Evolutionary conservation across 1,140 invertebrate genomes (phyloP).

Genomic region (Drosophila seguyi): DNA sequence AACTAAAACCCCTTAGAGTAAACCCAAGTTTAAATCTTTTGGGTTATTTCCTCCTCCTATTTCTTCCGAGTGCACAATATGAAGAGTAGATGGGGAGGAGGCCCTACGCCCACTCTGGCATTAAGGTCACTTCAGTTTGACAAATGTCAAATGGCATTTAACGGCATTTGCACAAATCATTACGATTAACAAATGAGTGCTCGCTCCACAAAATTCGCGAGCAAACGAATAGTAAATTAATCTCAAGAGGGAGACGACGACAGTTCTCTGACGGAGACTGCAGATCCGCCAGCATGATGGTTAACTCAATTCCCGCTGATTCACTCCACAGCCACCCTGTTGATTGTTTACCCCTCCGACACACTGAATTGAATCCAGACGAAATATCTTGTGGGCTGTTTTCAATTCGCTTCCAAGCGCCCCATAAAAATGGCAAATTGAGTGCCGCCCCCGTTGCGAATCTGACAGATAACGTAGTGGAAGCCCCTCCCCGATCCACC

Average conservation of each 20-base stretch:
- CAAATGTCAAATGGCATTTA: constrained; percentile 79
- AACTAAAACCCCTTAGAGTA: background rate
- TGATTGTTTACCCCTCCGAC: constrained; percentile 36
- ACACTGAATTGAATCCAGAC: constrained; percentile 13
- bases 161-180: constrained; percentile 79
- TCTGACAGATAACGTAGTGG: constrained; percentile 42
- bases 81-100: background rate
- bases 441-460: constrained; percentile 78
- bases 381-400: constrained; percentile 55
- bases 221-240: constrained; percentile 17
- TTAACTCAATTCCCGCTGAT: constrained; percentile 59
- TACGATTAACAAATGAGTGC: constrained; percentile 76
- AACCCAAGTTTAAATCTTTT: background rate
- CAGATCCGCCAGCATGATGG: constrained; percentile 46
- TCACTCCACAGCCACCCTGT: constrained; percentile 14
- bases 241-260: constrained; percentile 14
- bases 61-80: constrained; percentile 8
- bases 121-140: constrained; percentile 47
- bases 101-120: constrained; percentile 11
- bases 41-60: background rate
- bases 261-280: constrained; percentile 22
- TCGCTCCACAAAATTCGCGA: constrained; percentile 11
- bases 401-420: constrained; percentile 72
- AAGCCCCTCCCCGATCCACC: background rate
- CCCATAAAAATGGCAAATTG: constrained; percentile 82